Base-by-base conservation (phyloP, 30 jellyfish, hydroid and myxozoan genomes). In the Turritopsis dohrnii region DNA sequence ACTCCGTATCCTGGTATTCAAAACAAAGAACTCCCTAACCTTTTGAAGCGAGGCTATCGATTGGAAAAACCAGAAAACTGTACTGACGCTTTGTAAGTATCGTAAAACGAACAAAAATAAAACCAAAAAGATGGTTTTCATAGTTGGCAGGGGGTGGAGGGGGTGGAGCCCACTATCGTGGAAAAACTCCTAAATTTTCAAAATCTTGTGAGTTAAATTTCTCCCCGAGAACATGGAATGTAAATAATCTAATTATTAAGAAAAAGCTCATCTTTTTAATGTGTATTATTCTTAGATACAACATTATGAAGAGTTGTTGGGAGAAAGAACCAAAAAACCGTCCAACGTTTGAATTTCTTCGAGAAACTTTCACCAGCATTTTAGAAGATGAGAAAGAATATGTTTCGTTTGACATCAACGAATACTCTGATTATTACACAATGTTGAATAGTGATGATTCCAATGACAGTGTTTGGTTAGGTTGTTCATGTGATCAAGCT, bases 231-330 rank as follows among this genome's bases (percentile, higher is more conserved):
- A n/a, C n/a, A n/a, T n/a, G n/a, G n/a, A n/a, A n/a, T n/a, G n/a
- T n/a, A n/a, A n/a, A n/a, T n/a, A n/a, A n/a, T n/a, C n/a, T n/a
- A n/a, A n/a, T n/a, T n/a, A n/a, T n/a, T n/a, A n/a, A n/a, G n/a
- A n/a, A n/a, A n/a, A n/a, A n/a, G n/a, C n/a, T n/a, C n/a, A n/a
- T n/a, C n/a, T n/a, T n/a, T n/a, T n/a, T n/a, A n/a, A n/a, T n/a
- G n/a, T n/a, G n/a, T n/a, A n/a, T n/a, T n/a, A n/a, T n/a, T n/a
- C n/a, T n/a, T 41, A 94, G 99, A 19, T 94, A 89, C 84, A 81
- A 90, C 41, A 73, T 94, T 25, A 94, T 94, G 99, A 79, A 75
- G 81, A 94, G 92, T 1, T 94, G 99, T 72, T 94, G 99, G 99
- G 52, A 90, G 19, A 94, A 88, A 79, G 89, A 89, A 71, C 99